These are phyloP conservation scores for Podarcis cretensis DNA, from an alignment of 2,113 vertebrate genomes.

Conservation along the genomic window DNA sequence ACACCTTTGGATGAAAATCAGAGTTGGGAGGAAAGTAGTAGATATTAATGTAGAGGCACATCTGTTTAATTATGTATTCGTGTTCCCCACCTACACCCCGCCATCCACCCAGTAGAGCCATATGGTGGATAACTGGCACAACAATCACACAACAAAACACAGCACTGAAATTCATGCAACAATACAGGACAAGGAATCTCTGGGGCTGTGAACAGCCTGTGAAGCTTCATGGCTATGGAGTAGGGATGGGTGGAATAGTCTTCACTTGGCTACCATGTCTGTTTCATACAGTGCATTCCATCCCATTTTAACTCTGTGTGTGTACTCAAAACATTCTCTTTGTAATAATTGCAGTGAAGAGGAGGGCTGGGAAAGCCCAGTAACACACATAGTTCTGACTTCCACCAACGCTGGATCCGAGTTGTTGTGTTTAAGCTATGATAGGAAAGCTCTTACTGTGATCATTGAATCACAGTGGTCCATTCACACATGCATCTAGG, in stretches of 20 bases:
- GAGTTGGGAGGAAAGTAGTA: not conserved
- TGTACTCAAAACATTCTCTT: too few species aligned
- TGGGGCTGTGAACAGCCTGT: not conserved
- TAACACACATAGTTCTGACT: not conserved
- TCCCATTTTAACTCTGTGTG: too few species aligned
- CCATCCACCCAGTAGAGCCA: not conserved
- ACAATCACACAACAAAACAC: not conserved
- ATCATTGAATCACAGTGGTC: not conserved
- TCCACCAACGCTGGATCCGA: not conserved
- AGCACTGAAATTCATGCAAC: not conserved
- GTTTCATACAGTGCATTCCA: too few species aligned
- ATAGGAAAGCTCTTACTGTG: not conserved
- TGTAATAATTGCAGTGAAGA: not conserved
- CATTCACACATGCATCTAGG: not conserved
- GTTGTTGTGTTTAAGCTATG: not conserved
- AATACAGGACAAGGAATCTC: not conserved
- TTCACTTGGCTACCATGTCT: not conserved
- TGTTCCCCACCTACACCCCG: too few species aligned
- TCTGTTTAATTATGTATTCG: not conserved
- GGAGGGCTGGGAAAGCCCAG: not conserved
- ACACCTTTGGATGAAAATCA: conserved; percentile 79
- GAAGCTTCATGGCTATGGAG: not conserved
- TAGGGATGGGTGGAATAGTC: not conserved
- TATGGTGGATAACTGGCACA: not conserved
- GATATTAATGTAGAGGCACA: not conserved